A percentile compares a stretch with the other conserved stretches of the same genome.
Evolutionary conservation across 2,888 invertebrate genomes (phyloP).

Genomic region (Hybos culiciformis): DNA sequence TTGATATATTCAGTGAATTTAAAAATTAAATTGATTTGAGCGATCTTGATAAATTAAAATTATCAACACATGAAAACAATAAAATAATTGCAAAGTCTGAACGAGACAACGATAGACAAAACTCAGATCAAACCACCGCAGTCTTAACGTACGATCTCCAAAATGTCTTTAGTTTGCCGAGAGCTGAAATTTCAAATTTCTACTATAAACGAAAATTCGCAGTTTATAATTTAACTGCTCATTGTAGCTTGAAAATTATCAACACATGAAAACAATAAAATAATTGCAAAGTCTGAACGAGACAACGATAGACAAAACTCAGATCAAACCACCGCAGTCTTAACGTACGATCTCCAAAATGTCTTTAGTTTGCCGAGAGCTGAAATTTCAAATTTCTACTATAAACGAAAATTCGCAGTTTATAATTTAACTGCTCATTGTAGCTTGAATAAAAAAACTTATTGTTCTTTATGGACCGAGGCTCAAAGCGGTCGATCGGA

Average conservation of each 20-base stretch:
- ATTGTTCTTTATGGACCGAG: neutral
- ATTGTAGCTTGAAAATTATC: too few species aligned
- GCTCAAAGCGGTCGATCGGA: neutral
- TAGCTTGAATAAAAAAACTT: constrained; percentile 3
- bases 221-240: constrained; percentile 8
- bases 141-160: neutral
- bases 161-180: neutral
- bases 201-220: constrained; percentile 5
- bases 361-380: neutral
- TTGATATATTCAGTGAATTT: neutral
- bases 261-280: neutral
- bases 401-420: constrained; percentile 5
- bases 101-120: constrained; percentile 1
- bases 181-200: neutral
- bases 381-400: neutral
- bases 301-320: constrained; percentile 1
- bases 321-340: neutral
- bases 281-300: neutral
- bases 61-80: neutral
- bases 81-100: neutral
- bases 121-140: neutral
- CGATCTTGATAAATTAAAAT: neutral
- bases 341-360: neutral
- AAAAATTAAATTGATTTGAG: neutral
- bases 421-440: constrained; percentile 10